phyloP scores from a whole-genome alignment of 2,888 invertebrate genomes.

The Seladonia tumulorum region DNA sequence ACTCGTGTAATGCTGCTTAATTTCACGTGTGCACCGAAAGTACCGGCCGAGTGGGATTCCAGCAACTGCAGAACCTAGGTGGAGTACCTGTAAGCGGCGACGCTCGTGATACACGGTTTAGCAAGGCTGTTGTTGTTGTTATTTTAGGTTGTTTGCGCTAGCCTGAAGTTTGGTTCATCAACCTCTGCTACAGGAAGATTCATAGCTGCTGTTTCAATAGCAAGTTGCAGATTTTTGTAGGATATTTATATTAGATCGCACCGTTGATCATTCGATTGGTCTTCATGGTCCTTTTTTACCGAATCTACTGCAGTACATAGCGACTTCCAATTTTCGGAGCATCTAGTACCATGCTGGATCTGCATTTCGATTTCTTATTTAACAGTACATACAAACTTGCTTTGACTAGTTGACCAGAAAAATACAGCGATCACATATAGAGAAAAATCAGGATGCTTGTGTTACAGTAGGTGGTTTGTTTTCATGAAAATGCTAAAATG shows the following conservation, averaged over 20 bases:
- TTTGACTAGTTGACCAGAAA: too few species aligned
- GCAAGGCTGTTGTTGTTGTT: not conserved
- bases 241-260: not conserved
- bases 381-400: too few species aligned
- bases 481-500: not conserved
- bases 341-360: not conserved
- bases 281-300: not conserved
- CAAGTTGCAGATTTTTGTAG: not conserved
- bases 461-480: not conserved
- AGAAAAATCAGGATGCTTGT: not conserved
- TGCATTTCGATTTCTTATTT: too few species aligned
- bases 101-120: conserved; percentile 3
- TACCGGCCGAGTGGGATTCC: conserved; percentile 58
- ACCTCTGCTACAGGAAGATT: not conserved
- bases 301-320: not conserved
- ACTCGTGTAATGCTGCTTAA: conserved; percentile 61
- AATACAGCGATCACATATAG: too few species aligned
- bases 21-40: conserved; percentile 56
- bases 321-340: not conserved
- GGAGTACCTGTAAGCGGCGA: conserved; percentile 30
- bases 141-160: not conserved
- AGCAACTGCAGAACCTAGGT: conserved; percentile 29
- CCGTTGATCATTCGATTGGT: not conserved
- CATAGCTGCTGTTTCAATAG: not conserved
- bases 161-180: not conserved